These are phyloP conservation scores for Scaptomyza parva DNA, from an alignment of 2,888 invertebrate species.

Conservation along the genomic window DNA sequence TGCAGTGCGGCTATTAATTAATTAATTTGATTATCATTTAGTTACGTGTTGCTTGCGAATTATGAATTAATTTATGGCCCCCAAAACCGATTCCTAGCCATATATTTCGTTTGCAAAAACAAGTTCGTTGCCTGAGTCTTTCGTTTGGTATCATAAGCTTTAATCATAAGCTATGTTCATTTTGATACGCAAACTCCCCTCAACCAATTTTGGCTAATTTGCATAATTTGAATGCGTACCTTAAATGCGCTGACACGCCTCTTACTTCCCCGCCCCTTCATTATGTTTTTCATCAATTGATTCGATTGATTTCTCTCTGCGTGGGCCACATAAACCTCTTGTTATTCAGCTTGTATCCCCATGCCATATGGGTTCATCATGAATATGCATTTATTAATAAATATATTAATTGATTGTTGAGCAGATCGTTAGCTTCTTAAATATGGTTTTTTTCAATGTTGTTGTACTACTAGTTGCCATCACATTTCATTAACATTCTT, in stretches of 20 bases:
- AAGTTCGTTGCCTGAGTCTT: slow-evolving; percentile 70
- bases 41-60: slow-evolving; percentile 56
- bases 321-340: slow-evolving; percentile 36
- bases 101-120: slow-evolving; percentile 23
- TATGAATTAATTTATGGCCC: slow-evolving; percentile 72
- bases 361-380: slow-evolving; percentile 49
- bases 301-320: slow-evolving; percentile 23
- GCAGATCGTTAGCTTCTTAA: slow-evolving; percentile 72
- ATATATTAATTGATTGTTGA: slow-evolving; percentile 71
- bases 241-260: slow-evolving; percentile 65
- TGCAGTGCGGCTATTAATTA: slow-evolving; percentile 61
- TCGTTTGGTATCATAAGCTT: slow-evolving; percentile 24
- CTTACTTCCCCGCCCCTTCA: slow-evolving; percentile 11
- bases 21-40: slow-evolving; percentile 77
- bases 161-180: slow-evolving; percentile 42
- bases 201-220: slow-evolving; percentile 44
- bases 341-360: slow-evolving; percentile 3
- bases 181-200: slow-evolving; percentile 40
- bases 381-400: slow-evolving; percentile 68
- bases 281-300: slow-evolving; percentile 11
- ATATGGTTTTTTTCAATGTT: slow-evolving; percentile 27
- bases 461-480: slow-evolving; percentile 43
- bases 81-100: slow-evolving; percentile 7
- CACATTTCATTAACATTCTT: slow-evolving; percentile 55
- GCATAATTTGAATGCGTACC: slow-evolving; percentile 64